Evolutionary conservation across 2,888 invertebrate genomes (phyloP).

Genomic region (Agrilus biguttatus): DNA sequence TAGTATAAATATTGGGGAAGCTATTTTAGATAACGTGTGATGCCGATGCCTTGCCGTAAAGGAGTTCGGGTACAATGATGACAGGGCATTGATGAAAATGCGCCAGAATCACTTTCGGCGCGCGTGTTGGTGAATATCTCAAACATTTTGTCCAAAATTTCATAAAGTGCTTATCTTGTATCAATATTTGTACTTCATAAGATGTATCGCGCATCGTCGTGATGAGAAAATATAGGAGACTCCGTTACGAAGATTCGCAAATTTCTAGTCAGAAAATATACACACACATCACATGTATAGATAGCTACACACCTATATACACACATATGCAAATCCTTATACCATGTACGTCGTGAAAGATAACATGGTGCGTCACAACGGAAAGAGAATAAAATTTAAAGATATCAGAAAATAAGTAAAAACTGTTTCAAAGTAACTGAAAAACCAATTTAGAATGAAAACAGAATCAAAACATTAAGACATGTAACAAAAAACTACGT

Average conservation of each 20-base stretch:
- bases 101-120: slow-evolving; percentile 22
- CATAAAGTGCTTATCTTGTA: slow-evolving; percentile 33
- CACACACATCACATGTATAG: no score
- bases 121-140: slow-evolving; percentile 28
- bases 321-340: no score
- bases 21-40: slow-evolving; percentile 17
- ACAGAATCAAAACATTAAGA: no score
- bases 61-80: not conserved
- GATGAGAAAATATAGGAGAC: slow-evolving; percentile 5
- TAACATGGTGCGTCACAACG: no score
- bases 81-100: slow-evolving; percentile 5
- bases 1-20: slow-evolving; percentile 25
- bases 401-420: no score
- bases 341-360: no score
- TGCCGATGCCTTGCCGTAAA: slow-evolving; percentile 6
- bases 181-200: slow-evolving; percentile 34
- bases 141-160: slow-evolving; percentile 32
- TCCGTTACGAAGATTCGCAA: not conserved
- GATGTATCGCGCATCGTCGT: slow-evolving; percentile 22
- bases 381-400: no score
- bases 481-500: no score
- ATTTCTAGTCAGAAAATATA: no score
- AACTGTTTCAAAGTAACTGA: no score
- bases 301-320: no score
- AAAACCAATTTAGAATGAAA: no score